Percentiles rank a stretch among this genome's conserved stretches.
phyloP scores from a whole-genome alignment of 1,140 invertebrate genomes.

The Penaeus indicus region DNA sequence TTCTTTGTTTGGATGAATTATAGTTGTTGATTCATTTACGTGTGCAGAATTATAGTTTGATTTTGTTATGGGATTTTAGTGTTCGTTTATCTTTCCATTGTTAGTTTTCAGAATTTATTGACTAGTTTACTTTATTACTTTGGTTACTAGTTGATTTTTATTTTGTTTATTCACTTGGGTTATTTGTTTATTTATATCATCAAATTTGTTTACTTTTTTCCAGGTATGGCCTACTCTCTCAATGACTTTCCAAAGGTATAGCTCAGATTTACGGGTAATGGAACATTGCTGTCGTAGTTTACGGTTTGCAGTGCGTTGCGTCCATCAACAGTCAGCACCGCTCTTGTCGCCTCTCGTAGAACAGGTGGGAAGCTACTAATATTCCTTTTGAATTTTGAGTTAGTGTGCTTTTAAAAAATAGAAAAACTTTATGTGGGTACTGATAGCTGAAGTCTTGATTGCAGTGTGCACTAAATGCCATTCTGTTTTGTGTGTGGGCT shows the following conservation, averaged over 20 bases:
- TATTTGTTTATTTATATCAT: neutral
- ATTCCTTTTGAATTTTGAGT: neutral
- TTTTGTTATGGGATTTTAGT: neutral
- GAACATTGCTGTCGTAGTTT: constrained; percentile 92
- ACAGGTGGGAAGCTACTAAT: constrained; percentile 73
- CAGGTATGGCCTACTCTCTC: constrained; percentile 88
- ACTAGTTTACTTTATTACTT: neutral
- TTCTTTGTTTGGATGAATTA: neutral
- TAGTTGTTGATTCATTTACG: neutral
- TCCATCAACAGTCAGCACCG: constrained; percentile 82
- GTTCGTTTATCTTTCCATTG: too few species aligned
- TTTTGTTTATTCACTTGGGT: neutral
- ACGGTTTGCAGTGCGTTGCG: constrained; percentile 89
- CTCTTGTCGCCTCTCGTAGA: constrained; percentile 86
- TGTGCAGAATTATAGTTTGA: neutral
- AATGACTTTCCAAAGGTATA: constrained; percentile 82
- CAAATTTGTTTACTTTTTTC: constrained; percentile 38
- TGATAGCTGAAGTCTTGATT: neutral
- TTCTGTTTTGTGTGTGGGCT: too few species aligned
- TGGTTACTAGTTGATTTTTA: neutral
- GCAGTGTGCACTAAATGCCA: too few species aligned
- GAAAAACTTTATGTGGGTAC: too few species aligned
- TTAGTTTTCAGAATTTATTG: neutral
- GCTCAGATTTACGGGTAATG: constrained; percentile 87
- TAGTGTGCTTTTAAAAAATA: neutral